Evolutionary conservation across 2,797 vertebrate genomes (phyloP).

Genomic region (Eidolon dupreanum): DNA sequence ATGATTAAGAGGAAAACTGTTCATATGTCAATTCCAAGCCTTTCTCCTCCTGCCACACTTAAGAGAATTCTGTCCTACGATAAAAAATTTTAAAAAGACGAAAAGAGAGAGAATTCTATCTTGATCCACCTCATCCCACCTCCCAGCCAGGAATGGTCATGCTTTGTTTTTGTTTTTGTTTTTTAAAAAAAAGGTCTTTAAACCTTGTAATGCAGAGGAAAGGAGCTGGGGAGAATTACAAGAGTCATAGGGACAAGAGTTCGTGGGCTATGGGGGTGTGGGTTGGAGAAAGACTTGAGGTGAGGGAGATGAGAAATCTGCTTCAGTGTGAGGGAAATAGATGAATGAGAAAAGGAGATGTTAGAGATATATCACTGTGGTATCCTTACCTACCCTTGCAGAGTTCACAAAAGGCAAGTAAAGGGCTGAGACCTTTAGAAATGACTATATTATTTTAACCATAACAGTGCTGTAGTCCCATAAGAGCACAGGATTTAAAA

Average conservation of each 20-base stretch:
- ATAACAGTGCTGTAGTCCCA: neutral
- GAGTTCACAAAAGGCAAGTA: slow-evolving; percentile 4
- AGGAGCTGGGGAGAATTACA: neutral
- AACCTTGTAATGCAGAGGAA: neutral
- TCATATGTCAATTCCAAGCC: neutral
- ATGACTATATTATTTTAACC: slow-evolving; percentile 12
- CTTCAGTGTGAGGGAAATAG: neutral
- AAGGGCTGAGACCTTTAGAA: neutral
- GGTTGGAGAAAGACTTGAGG: neutral
- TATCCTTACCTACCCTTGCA: neutral
- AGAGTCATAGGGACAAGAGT: neutral
- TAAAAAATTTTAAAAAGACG: no score
- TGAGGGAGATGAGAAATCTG: neutral
- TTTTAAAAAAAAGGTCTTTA: neutral
- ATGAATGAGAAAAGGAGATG: neutral
- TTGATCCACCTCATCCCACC: neutral
- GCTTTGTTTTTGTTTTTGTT: neutral
- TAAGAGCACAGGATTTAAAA: neutral
- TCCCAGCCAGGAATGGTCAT: neutral
- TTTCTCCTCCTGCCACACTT: neutral
- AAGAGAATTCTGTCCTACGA: neutral
- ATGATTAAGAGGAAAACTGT: neutral
- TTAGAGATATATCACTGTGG: neutral
- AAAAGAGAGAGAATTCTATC: neutral
- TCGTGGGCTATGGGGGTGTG: neutral